Percentiles rank a stretch among this genome's conserved stretches.
phyloP scores from a whole-genome alignment of 2,797 vertebrate species.

The Pipistrellus pipistrellus region DNA sequence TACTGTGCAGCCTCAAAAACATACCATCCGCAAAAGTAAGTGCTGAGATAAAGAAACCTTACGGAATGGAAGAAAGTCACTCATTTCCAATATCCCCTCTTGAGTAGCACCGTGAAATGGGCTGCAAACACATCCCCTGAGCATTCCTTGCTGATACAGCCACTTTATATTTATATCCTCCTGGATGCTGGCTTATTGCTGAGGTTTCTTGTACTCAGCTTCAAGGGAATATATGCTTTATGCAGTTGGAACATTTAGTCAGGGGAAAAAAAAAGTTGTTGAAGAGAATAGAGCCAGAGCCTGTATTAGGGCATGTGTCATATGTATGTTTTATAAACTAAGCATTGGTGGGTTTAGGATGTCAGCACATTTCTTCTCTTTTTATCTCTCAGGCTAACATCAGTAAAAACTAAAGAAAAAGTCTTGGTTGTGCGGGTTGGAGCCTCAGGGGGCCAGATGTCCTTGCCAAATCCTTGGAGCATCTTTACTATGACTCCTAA shows the following conservation, averaged over 20 bases:
- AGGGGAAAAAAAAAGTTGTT: neutral
- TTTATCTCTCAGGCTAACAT: slow-evolving; percentile 70
- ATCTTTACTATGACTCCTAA: slow-evolving; percentile 75
- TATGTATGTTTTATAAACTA: slow-evolving; percentile 72
- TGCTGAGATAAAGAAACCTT: slow-evolving; percentile 64
- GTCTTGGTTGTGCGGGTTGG: slow-evolving; percentile 68
- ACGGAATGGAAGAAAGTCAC: slow-evolving; percentile 76
- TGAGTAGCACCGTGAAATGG: slow-evolving; percentile 44
- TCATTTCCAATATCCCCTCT: slow-evolving; percentile 72
- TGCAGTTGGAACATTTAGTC: slow-evolving; percentile 53
- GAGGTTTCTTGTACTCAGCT: slow-evolving; percentile 33
- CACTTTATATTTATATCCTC: slow-evolving; percentile 71
- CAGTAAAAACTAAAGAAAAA: slow-evolving; percentile 77
- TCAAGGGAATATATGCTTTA: slow-evolving; percentile 17
- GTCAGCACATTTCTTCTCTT: slow-evolving; percentile 59
- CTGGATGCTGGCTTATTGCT: slow-evolving; percentile 50
- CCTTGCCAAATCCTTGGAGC: slow-evolving; percentile 73
- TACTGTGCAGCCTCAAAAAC: slow-evolving; percentile 70
- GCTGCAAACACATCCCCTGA: slow-evolving; percentile 48
- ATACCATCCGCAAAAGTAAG: slow-evolving; percentile 67
- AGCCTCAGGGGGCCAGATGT: slow-evolving; percentile 71
- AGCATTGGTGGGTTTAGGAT: slow-evolving; percentile 54
- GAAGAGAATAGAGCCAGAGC: slow-evolving; percentile 49
- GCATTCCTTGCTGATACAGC: slow-evolving; percentile 46
- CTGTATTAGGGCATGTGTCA: slow-evolving; percentile 68